phyloP scores from a whole-genome alignment of 2,113 vertebrate species.

The Lophotis ruficrista region DNA sequence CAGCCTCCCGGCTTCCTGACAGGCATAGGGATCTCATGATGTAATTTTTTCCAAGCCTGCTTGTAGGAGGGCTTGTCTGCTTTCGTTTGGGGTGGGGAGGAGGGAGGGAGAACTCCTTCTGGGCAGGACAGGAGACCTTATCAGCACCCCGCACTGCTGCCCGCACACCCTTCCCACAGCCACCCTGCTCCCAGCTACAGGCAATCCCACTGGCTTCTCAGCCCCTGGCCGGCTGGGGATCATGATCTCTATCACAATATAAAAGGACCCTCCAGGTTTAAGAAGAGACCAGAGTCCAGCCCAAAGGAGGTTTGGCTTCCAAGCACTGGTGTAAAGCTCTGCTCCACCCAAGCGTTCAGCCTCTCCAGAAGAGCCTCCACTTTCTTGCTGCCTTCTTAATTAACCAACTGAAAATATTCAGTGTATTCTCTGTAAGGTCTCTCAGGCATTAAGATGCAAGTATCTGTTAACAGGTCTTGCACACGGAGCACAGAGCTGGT shows the following conservation, averaged over 20 bases:
- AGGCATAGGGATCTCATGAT: conserved; percentile 47
- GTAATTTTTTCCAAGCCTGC: conserved; percentile 33
- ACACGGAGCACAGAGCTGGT: background rate
- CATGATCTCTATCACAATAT: background rate
- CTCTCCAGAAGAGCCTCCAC: background rate
- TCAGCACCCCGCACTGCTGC: background rate
- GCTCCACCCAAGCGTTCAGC: background rate
- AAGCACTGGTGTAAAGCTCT: background rate
- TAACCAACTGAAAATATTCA: background rate
- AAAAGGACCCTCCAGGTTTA: background rate
- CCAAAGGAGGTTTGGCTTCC: background rate
- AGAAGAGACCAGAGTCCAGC: background rate
- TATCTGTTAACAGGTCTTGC: background rate
- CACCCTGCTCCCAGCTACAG: background rate
- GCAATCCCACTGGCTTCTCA: background rate
- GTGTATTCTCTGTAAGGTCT: background rate
- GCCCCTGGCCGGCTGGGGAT: background rate
- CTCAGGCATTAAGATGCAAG: background rate
- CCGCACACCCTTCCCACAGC: accelerated
- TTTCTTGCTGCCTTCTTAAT: background rate
- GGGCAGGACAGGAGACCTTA: background rate
- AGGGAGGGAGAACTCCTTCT: background rate
- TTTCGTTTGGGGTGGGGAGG: conserved; percentile 14
- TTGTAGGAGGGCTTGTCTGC: background rate
- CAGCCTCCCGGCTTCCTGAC: conserved; percentile 21